A percentile compares a stretch with the other conserved stretches of the same genome.
Evolutionary conservation across 2,888 invertebrate genomes (phyloP).

Genomic region (Cylindroiulus punctatus): DNA sequence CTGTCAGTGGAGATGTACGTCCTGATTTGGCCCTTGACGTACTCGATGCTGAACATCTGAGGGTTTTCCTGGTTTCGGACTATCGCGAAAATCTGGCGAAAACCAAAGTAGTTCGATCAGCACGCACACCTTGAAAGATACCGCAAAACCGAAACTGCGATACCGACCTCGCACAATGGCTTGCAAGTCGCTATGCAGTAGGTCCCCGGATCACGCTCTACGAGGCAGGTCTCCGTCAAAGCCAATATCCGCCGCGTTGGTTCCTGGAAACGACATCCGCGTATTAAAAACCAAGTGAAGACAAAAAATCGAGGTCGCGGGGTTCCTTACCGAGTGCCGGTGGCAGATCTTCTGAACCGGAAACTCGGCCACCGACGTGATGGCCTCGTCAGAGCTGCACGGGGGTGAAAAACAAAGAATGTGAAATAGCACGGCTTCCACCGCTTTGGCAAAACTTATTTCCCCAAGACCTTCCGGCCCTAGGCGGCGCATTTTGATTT

Average conservation of each 20-base stretch:
- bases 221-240: slow-evolving; percentile 91
- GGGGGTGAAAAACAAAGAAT: slow-evolving; percentile 55
- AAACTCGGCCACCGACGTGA: slow-evolving; percentile 97
- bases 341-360: slow-evolving; percentile 90
- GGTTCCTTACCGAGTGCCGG: slow-evolving; percentile 72
- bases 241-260: slow-evolving; percentile 89
- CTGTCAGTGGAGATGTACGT: slow-evolving; percentile 92
- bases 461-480: no score
- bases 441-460: no score
- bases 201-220: slow-evolving; percentile 97
- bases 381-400: slow-evolving; percentile 89
- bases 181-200: slow-evolving; percentile 76
- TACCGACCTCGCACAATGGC: slow-evolving; percentile 70
- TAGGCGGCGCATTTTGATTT: no score
- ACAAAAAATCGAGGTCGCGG: neutral
- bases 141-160: no score
- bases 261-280: slow-evolving; percentile 67
- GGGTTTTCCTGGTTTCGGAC: slow-evolving; percentile 90
- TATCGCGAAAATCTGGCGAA: slow-evolving; percentile 84
- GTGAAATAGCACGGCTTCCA: no score
- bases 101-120: slow-evolving; percentile 14
- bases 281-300: neutral
- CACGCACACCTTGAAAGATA: no score
- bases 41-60: slow-evolving; percentile 93
- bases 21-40: slow-evolving; percentile 87